Conservation (phyloP, 2,888 invertebrate species). For the Criorhina ranunculi region DNA sequence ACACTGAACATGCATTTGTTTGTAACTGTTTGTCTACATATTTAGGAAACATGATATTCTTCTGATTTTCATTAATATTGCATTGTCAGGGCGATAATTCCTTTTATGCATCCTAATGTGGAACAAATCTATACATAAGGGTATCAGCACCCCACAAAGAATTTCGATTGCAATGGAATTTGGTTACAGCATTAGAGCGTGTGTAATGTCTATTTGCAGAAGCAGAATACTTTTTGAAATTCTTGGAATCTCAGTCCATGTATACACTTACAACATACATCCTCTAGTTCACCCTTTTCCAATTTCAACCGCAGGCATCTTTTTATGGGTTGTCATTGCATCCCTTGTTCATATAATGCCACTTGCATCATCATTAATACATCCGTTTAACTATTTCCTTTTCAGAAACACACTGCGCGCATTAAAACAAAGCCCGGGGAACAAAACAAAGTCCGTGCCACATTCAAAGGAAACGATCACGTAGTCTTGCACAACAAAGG, state of each 20-base stretch:
- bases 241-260: conserved; percentile 2
- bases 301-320: conserved; percentile 36
- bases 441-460: conserved; percentile 52
- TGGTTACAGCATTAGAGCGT: not conserved
- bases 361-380: conserved; percentile 68
- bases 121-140: conserved; percentile 14
- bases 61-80: conserved; percentile 20
- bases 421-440: conserved; percentile 52
- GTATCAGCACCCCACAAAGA: conserved; percentile 11
- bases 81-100: not conserved
- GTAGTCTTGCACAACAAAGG: conserved; percentile 52
- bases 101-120: not conserved
- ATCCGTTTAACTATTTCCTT: conserved; percentile 73
- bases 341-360: conserved; percentile 36
- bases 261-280: no score
- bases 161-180: not conserved
- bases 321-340: conserved; percentile 32
- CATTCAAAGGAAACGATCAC: conserved; percentile 66
- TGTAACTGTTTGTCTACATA: not conserved
- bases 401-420: conserved; percentile 67
- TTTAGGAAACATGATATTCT: conserved; percentile 19
- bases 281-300: conserved; percentile 26
- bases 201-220: not conserved
- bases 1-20: not conserved
- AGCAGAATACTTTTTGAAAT: no score